Evolutionary conservation across 2,888 invertebrate genomes (phyloP).

Genomic region (Noctua comes): DNA sequence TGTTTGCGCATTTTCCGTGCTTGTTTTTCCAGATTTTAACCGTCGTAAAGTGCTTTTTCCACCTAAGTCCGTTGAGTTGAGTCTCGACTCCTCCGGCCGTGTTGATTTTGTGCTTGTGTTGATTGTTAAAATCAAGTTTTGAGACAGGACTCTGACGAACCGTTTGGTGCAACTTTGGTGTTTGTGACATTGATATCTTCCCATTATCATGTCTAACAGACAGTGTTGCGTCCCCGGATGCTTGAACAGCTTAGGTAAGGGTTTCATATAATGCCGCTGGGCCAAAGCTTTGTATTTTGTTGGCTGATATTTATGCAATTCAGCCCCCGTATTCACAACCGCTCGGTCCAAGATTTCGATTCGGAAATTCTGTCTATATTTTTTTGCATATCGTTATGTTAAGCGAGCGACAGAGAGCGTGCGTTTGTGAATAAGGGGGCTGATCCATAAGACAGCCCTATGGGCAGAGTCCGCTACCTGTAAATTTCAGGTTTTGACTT

Average conservation of each 20-base stretch:
- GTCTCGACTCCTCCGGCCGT: not conserved
- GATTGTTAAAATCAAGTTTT: not conserved
- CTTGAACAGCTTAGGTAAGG: not conserved
- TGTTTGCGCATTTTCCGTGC: not conserved
- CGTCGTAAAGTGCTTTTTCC: not conserved
- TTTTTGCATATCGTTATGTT: too few species aligned
- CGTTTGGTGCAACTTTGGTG: not conserved
- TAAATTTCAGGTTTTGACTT: conserved; percentile 1
- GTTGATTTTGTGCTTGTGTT: not conserved
- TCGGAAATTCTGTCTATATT: too few species aligned
- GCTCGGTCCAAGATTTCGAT: too few species aligned
- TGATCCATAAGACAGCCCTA: too few species aligned
- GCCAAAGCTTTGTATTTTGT: not conserved
- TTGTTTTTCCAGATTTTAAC: not conserved
- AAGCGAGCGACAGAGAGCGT: too few species aligned
- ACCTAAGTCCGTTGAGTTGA: not conserved
- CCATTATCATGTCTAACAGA: not conserved
- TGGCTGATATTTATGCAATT: not conserved
- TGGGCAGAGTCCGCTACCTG: too few species aligned
- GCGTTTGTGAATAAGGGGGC: too few species aligned
- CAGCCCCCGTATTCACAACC: too few species aligned
- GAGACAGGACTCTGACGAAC: not conserved
- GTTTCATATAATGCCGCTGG: not conserved
- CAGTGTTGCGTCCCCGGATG: conserved; percentile 9
- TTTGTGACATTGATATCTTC: not conserved